Percentiles rank a stretch among this genome's conserved stretches.
Conservation (phyloP, 2,797 vertebrate genomes). For the Ataeniobius toweri region DNA sequence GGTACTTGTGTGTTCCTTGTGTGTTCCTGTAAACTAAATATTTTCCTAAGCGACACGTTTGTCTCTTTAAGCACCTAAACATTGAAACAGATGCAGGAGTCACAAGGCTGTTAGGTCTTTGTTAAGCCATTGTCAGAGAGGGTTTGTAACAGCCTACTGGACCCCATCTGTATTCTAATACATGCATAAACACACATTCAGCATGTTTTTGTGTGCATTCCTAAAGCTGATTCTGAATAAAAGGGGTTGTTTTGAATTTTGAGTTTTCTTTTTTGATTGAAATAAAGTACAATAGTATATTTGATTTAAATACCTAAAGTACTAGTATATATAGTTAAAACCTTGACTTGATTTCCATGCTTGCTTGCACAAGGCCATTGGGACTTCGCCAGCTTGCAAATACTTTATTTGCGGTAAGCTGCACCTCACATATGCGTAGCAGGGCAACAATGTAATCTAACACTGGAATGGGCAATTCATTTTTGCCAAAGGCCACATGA, state of each 20-base stretch:
- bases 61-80: slow-evolving; percentile 62
- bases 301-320: not conserved
- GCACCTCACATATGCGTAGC: not conserved
- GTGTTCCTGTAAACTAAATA: not conserved
- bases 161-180: slow-evolving; percentile 65
- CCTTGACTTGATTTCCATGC: not conserved
- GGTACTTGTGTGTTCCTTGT: not conserved
- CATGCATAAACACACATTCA: slow-evolving; percentile 16
- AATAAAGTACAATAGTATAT: not conserved
- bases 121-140: slow-evolving; percentile 75
- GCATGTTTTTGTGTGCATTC: not conserved
- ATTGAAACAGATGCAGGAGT: slow-evolving; percentile 70
- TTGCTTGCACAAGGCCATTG: not conserved
- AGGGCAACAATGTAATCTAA: not conserved
- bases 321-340: not conserved
- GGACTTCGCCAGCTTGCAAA: not conserved
- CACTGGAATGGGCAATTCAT: not conserved
- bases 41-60: slow-evolving; percentile 47
- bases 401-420: not conserved
- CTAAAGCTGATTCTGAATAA: not conserved
- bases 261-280: not conserved
- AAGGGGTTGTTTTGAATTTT: not conserved
- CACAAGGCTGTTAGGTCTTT: slow-evolving; percentile 73
- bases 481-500: not conserved
- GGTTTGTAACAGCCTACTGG: slow-evolving; percentile 77